Conservation (phyloP, 2,113 vertebrate genomes). For the Cricetomys ansorgei region DNA sequence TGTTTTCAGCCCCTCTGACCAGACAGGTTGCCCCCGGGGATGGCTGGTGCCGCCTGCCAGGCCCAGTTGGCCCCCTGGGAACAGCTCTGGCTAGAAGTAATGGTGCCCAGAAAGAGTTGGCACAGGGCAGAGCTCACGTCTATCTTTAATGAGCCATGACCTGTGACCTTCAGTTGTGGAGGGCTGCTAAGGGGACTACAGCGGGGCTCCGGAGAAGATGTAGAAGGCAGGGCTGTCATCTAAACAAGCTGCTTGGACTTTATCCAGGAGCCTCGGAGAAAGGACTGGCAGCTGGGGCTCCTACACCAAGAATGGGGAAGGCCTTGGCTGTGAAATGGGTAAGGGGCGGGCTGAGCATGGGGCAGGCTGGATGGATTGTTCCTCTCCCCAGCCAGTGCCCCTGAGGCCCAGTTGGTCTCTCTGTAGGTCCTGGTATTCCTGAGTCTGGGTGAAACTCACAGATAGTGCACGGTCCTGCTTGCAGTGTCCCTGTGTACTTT, state of each 20-base stretch:
- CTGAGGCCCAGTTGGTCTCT: background rate
- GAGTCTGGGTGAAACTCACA: background rate
- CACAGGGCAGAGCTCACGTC: background rate
- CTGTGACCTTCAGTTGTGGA: background rate
- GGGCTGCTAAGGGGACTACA: background rate
- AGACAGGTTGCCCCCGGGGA: background rate
- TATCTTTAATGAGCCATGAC: background rate
- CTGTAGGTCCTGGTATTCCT: background rate
- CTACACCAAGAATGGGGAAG: background rate
- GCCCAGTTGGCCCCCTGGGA: background rate
- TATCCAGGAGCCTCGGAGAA: background rate
- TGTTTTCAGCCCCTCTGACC: background rate
- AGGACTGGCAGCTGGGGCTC: background rate
- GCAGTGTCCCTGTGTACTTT: rapidly evolving
- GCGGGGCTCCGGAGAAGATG: background rate
- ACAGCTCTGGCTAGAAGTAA: background rate
- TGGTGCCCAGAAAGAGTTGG: background rate
- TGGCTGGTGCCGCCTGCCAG: background rate
- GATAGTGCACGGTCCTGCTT: background rate
- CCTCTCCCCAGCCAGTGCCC: background rate
- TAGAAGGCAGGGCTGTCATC: background rate
- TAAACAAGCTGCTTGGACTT: background rate
- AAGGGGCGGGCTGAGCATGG: too few relatives aligned
- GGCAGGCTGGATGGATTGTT: too few relatives aligned
- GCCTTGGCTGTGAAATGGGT: background rate